These are phyloP conservation scores for Gymnorhina tibicen DNA, from an alignment of 2,113 vertebrate genomes.

Conservation along the genomic window DNA sequence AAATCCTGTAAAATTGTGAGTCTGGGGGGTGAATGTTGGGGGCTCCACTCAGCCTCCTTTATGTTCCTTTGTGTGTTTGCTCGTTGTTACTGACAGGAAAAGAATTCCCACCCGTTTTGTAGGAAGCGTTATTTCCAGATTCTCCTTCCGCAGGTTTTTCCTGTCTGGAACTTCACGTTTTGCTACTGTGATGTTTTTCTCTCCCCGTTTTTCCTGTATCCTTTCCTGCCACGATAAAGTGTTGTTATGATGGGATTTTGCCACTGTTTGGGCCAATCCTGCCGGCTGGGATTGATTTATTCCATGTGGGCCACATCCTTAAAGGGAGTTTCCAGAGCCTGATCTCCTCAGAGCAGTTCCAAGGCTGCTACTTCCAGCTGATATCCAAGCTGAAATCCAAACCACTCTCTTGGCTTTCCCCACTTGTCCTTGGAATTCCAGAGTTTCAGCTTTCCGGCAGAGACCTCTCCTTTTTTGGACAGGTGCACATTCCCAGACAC, in stretches of 20 bases:
- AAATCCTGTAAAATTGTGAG: not conserved
- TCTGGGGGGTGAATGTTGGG: not conserved
- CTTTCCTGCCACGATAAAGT: not conserved
- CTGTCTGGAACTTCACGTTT: not conserved
- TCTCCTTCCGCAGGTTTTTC: not conserved
- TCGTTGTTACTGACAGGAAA: not conserved
- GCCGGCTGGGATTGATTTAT: not conserved
- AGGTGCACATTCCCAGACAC: not conserved
- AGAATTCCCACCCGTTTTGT: not conserved
- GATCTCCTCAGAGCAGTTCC: not conserved
- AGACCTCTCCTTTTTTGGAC: conserved; percentile 32
- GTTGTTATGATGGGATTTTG: not conserved
- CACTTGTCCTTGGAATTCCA: conserved; percentile 4
- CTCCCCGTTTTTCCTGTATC: not conserved
- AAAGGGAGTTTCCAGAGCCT: not conserved
- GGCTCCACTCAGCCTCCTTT: not conserved
- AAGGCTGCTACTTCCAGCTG: not conserved
- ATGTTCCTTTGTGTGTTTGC: not conserved
- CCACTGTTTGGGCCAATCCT: not conserved
- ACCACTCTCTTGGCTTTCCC: not conserved
- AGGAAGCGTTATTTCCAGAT: not conserved
- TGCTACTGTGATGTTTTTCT: not conserved
- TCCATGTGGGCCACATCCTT: not conserved
- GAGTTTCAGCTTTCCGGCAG: not conserved
- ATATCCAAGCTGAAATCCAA: conserved; percentile 19